These are phyloP conservation scores for Coreius guichenoti DNA, from an alignment of 2,797 vertebrate species.

Conservation along the genomic window DNA sequence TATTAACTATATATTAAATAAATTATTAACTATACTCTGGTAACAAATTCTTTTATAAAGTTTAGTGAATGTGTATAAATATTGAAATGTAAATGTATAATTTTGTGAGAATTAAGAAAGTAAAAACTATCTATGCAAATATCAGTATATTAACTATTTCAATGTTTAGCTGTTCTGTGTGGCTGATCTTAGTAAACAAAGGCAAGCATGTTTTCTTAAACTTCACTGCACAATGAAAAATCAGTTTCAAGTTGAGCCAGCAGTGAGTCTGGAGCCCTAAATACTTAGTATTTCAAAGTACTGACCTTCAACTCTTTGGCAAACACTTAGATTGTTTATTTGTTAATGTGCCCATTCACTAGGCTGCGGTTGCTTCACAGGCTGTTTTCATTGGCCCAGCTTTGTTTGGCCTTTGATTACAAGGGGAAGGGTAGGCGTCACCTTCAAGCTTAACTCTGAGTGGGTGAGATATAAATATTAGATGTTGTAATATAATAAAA, in stretches of 20 bases:
- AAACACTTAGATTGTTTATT: constrained; percentile 35
- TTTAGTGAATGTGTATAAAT: too few relatives aligned
- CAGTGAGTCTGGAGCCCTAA: neutral
- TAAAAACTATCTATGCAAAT: neutral
- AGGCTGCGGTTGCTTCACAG: constrained; percentile 7
- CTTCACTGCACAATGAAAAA: neutral
- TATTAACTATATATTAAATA: neutral
- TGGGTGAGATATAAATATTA: constrained; percentile 14
- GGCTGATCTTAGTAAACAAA: neutral
- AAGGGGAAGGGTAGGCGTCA: neutral
- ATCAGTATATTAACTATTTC: neutral
- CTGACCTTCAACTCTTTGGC: constrained; percentile 43
- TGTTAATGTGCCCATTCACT: constrained; percentile 21
- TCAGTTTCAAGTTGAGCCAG: neutral
- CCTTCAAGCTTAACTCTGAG: constrained; percentile 17
- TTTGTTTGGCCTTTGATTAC: constrained; percentile 46
- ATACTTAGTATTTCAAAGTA: constrained; percentile 31
- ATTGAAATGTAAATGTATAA: too few relatives aligned
- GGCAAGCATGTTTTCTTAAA: neutral
- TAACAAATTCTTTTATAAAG: neutral
- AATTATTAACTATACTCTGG: neutral
- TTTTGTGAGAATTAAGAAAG: too few relatives aligned
- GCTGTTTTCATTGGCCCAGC: constrained; percentile 37
- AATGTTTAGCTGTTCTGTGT: neutral
- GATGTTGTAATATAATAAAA: neutral